A percentile compares a stretch with the other conserved stretches of the same genome.
Evolutionary conservation across 1,140 invertebrate genomes (phyloP).

Genomic region (Drosophila suzukii): DNA sequence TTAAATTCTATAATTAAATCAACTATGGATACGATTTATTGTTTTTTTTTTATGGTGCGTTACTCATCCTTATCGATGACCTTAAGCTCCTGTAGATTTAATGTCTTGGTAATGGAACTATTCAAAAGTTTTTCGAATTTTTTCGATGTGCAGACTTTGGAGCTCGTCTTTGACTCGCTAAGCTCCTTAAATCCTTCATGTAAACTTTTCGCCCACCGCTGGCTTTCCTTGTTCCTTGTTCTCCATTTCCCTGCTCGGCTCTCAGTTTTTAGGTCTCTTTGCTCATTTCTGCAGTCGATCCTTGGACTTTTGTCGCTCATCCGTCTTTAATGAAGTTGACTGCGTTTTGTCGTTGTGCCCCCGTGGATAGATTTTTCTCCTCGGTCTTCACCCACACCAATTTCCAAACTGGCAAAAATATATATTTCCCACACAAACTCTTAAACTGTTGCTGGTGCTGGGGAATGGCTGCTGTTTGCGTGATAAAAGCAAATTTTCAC

Average conservation of each 20-base stretch:
- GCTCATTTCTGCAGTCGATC: constrained; percentile 62
- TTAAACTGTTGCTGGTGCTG: constrained; percentile 58
- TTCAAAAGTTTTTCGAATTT: not conserved
- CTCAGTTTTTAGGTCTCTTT: constrained; percentile 5
- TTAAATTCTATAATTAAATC: no score
- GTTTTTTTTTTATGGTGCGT: no score
- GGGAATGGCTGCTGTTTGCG: constrained; percentile 59
- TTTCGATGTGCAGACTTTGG: constrained; percentile 4
- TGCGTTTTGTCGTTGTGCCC: constrained; percentile 39
- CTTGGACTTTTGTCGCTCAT: constrained; percentile 48
- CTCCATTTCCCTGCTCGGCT: not conserved
- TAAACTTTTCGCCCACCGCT: constrained; percentile 61
- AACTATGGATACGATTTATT: no score
- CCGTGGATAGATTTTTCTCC: constrained; percentile 7
- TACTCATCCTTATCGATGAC: no score
- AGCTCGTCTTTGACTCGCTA: constrained; percentile 70
- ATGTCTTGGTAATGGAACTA: no score
- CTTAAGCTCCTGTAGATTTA: no score
- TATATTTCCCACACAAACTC: constrained; percentile 48
- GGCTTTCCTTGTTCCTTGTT: constrained; percentile 16
- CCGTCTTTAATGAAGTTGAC: constrained; percentile 73
- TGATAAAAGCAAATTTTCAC: constrained; percentile 75
- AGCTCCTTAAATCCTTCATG: constrained; percentile 79
- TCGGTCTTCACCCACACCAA: constrained; percentile 10
- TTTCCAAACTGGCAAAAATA: constrained; percentile 60